These are phyloP conservation scores for Lomographa bimaculata DNA, from an alignment of 2,888 invertebrate species.

Conservation along the genomic window DNA sequence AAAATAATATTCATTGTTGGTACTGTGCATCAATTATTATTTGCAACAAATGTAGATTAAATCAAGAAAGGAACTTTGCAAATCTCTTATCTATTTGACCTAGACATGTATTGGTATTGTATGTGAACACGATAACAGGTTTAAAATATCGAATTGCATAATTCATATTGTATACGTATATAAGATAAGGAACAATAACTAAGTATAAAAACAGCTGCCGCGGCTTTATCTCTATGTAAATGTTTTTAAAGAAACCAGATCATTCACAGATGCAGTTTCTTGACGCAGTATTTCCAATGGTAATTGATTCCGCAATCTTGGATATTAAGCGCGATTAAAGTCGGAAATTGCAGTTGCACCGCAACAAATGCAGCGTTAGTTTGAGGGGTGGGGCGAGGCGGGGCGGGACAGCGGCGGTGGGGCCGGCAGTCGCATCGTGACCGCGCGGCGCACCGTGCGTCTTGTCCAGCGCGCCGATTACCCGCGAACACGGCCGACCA, in stretches of 20 bases:
- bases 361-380: conserved; percentile 69
- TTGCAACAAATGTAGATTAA: no score
- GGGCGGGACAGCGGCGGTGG: conserved; percentile 49
- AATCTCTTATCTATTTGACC: conserved; percentile 7
- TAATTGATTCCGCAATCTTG: conserved; percentile 18
- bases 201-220: background rate
- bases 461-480: conserved; percentile 63
- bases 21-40: no score
- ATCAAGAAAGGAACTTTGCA: background rate
- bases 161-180: conserved; percentile 4
- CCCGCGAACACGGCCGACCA: conserved; percentile 60
- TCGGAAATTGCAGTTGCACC: conserved; percentile 46
- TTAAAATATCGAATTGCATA: conserved; percentile 13
- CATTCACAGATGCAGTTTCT: no score
- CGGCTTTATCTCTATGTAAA: no score
- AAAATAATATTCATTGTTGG: no score
- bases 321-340: background rate
- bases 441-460: conserved; percentile 51
- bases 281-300: no score
- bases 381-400: conserved; percentile 57
- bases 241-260: no score
- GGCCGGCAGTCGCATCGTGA: conserved; percentile 70
- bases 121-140: conserved; percentile 1
- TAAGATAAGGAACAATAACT: conserved; percentile 2
- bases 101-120: background rate